phyloP scores from a whole-genome alignment of 2,888 invertebrate genomes.

The Therioaphis trifolii region DNA sequence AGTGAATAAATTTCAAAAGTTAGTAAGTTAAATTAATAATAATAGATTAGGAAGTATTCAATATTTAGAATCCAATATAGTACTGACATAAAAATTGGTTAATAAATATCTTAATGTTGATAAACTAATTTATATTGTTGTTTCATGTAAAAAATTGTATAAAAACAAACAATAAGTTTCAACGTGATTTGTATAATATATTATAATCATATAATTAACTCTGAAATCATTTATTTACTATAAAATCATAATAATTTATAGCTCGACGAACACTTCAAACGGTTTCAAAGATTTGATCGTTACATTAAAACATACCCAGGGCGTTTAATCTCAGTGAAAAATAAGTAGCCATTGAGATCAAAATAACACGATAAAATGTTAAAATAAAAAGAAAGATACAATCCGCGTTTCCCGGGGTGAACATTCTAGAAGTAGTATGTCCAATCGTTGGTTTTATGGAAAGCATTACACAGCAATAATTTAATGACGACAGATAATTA shows the following conservation, averaged over 20 bases:
- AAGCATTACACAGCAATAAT: slow-evolving; percentile 44
- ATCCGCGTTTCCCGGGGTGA: slow-evolving; percentile 24
- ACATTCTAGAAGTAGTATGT: neutral
- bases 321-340: neutral
- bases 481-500: neutral
- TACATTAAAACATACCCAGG: neutral
- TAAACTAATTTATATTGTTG: neutral
- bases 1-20: slow-evolving; percentile 85
- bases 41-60: neutral
- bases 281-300: neutral
- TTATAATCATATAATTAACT: neutral
- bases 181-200: neutral
- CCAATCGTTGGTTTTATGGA: neutral
- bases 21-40: slow-evolving; percentile 63
- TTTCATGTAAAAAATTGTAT: neutral
- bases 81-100: neutral
- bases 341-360: slow-evolving; percentile 36
- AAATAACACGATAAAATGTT: neutral
- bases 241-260: slow-evolving; percentile 4
- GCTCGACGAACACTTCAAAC: neutral
- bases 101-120: neutral
- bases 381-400: slow-evolving; percentile 12
- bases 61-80: neutral
- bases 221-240: neutral
- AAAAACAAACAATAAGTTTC: neutral